A percentile compares a stretch with the other conserved stretches of the same genome.
phyloP scores from a whole-genome alignment of 2,888 invertebrate genomes.

The Drosophila subquinaria region DNA sequence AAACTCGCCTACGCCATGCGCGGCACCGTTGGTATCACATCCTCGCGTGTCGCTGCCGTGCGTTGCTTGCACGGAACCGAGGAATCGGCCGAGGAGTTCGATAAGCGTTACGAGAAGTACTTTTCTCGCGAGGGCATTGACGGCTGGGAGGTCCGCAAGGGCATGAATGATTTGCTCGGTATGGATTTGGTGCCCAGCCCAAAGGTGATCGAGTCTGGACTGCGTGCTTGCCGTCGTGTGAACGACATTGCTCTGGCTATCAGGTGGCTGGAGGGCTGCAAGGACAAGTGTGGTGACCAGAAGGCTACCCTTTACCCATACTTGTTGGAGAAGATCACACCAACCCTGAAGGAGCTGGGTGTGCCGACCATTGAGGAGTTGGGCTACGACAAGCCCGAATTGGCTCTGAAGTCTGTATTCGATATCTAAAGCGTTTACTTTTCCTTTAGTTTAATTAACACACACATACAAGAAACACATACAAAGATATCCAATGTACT shows the following conservation, averaged over 20 bases:
- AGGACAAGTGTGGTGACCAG: conserved; percentile 93
- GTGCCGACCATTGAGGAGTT: conserved; percentile 97
- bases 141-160: conserved; percentile 97
- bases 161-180: conserved; percentile 94
- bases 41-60: conserved; percentile 80
- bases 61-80: conserved; percentile 86
- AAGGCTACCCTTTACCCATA: conserved; percentile 94
- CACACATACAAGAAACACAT: conserved; percentile 51
- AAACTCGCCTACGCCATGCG: conserved; percentile 85
- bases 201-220: conserved; percentile 92
- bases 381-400: conserved; percentile 98
- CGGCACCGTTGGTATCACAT: conserved; percentile 74
- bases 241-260: conserved; percentile 97
- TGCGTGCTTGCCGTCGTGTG: conserved; percentile 95
- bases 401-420: conserved; percentile 92
- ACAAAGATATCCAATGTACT: conserved; percentile 52
- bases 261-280: conserved; percentile 96
- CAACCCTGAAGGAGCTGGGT: conserved; percentile 96
- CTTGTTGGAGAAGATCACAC: conserved; percentile 94
- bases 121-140: conserved; percentile 96
- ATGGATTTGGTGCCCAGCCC: conserved; percentile 98
- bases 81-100: conserved; percentile 95
- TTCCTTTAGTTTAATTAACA: conserved; percentile 62
- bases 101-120: conserved; percentile 92
- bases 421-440: conserved; percentile 85